phyloP scores from a whole-genome alignment of 2,888 invertebrate genomes.

The Lepidochrysops patricia region DNA sequence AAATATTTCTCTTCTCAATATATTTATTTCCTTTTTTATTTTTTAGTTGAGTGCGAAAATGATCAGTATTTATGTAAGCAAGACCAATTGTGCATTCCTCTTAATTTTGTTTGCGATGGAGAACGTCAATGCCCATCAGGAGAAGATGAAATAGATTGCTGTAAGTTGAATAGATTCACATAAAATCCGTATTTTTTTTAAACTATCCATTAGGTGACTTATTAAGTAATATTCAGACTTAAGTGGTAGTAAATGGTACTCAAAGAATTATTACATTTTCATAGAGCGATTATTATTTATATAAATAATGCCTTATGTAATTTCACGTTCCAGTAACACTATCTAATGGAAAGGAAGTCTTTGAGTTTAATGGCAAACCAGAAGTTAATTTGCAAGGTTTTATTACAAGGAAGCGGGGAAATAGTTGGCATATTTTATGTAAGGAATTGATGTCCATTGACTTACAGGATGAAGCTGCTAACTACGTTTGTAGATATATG shows the following conservation, averaged over 20 bases:
- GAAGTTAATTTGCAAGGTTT: slow-evolving; percentile 75
- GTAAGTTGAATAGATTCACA: slow-evolving; percentile 78
- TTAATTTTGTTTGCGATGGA: slow-evolving; percentile 77
- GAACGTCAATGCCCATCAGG: slow-evolving; percentile 76
- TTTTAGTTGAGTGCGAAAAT: slow-evolving; percentile 72
- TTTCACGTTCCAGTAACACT: slow-evolving; percentile 74
- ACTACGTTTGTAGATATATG: slow-evolving; percentile 77
- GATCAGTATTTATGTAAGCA: slow-evolving; percentile 77
- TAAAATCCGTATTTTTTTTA: too few species aligned
- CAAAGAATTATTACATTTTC: too few species aligned
- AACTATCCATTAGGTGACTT: too few species aligned
- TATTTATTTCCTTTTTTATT: neutral
- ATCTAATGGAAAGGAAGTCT: slow-evolving; percentile 76
- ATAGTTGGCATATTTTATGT: slow-evolving; percentile 80
- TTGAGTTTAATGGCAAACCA: slow-evolving; percentile 78
- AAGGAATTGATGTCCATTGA: slow-evolving; percentile 55
- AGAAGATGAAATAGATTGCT: slow-evolving; percentile 87
- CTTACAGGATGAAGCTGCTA: slow-evolving; percentile 63
- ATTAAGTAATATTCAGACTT: too few species aligned
- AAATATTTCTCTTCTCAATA: too few species aligned
- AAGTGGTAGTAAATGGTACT: too few species aligned
- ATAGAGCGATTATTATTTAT: neutral
- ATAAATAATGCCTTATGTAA: neutral
- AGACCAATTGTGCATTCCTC: slow-evolving; percentile 78
- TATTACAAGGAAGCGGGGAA: slow-evolving; percentile 75